Evolutionary conservation across 2,113 vertebrate genomes (phyloP).

Genomic region (Strix aluco): DNA sequence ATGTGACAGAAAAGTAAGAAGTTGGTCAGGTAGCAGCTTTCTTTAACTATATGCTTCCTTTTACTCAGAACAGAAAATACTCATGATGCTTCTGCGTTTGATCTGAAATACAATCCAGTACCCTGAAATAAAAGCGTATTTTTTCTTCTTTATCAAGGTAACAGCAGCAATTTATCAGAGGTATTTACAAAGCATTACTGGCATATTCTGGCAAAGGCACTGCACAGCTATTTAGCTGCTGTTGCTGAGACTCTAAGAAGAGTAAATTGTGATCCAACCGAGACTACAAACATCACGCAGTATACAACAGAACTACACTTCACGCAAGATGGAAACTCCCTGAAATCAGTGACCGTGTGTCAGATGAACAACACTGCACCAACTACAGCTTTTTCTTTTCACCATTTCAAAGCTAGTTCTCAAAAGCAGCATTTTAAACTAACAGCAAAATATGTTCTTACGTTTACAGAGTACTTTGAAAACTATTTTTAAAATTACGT

Average conservation of each 20-base stretch:
- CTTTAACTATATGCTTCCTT: not conserved
- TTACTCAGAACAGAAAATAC: not conserved
- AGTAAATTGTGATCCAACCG: not conserved
- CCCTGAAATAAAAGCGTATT: accelerated
- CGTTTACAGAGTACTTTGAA: not conserved
- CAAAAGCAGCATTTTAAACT: not conserved
- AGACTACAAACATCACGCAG: not conserved
- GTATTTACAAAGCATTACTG: not conserved
- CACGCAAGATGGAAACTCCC: accelerated
- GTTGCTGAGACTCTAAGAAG: not conserved
- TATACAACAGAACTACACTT: not conserved
- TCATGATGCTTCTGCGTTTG: not conserved
- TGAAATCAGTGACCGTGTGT: not conserved
- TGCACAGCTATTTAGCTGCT: not conserved
- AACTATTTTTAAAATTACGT: not conserved
- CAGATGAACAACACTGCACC: not conserved
- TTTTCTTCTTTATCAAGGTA: not conserved
- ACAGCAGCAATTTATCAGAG: not conserved
- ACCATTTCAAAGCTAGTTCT: not conserved
- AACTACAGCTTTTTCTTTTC: not conserved
- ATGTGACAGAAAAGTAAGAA: not conserved
- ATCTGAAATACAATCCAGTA: not conserved
- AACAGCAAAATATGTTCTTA: not conserved
- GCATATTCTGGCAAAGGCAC: not conserved
- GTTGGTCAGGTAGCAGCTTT: not conserved